phyloP scores from a whole-genome alignment of 1,140 invertebrate species.

The Agrilus planipennis region DNA sequence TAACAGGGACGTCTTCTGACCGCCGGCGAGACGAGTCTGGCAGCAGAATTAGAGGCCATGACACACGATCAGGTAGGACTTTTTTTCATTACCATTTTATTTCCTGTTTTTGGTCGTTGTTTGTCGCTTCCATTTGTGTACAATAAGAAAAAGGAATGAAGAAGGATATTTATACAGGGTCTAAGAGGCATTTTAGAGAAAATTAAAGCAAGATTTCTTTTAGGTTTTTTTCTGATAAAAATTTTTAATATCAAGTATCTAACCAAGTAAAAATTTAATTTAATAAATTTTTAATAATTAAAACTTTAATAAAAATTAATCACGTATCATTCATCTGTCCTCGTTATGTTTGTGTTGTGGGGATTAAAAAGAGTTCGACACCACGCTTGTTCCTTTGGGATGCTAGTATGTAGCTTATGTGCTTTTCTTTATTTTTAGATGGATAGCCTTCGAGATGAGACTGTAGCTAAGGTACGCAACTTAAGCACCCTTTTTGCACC shows the following conservation, averaged over 20 bases:
- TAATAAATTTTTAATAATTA: too few species aligned
- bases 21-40: constrained; percentile 60
- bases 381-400: constrained; percentile 4
- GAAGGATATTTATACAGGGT: too few species aligned
- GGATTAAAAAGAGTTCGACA: neutral
- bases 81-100: too few species aligned
- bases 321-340: neutral
- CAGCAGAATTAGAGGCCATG: constrained; percentile 84
- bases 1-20: constrained; percentile 79
- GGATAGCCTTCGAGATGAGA: constrained; percentile 15
- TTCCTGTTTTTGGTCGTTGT: too few species aligned
- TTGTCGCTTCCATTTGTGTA: too few species aligned
- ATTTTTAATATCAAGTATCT: neutral
- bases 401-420: constrained; percentile 15
- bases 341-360: neutral
- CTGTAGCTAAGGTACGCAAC: constrained; percentile 24
- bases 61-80: constrained; percentile 78
- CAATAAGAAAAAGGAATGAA: too few species aligned
- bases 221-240: neutral
- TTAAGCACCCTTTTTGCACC: too few species aligned
- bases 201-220: neutral
- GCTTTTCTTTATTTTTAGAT: constrained; percentile 21
- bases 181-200: too few species aligned
- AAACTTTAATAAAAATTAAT: too few species aligned
- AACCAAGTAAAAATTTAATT: neutral